A percentile compares a stretch with the other conserved stretches of the same genome.
These are phyloP conservation scores for Cuniculus paca DNA, from an alignment of 2,797 vertebrate species.

Conservation along the genomic window DNA sequence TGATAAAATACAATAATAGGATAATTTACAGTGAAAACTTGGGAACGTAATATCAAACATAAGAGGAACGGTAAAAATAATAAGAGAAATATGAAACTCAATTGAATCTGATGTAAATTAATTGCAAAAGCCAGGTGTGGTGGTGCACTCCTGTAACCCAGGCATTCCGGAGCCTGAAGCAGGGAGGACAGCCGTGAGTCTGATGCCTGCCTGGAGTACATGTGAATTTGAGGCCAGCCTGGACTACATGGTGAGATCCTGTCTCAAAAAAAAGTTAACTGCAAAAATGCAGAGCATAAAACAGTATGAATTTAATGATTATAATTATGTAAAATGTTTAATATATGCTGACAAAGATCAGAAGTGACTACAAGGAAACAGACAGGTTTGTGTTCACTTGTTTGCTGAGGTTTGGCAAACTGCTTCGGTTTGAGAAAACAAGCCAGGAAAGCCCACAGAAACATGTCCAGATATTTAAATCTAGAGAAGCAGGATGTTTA, in stretches of 20 bases:
- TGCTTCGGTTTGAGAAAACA: conserved; percentile 38
- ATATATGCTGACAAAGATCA: background rate
- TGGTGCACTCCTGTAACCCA: background rate
- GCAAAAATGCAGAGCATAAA: conserved; percentile 27
- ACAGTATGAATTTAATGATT: conserved; percentile 5
- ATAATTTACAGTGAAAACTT: conserved; percentile 6
- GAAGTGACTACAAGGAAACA: background rate
- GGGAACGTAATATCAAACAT: background rate
- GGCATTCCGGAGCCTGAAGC: background rate
- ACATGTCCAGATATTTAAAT: conserved; percentile 8
- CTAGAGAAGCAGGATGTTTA: conserved; percentile 31
- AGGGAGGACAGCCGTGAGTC: background rate
- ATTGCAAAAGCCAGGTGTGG: background rate
- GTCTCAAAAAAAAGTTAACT: background rate
- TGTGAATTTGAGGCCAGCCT: background rate
- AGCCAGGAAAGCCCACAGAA: background rate
- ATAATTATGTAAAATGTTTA: background rate
- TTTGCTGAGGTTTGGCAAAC: conserved; percentile 36
- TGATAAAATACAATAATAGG: conserved; percentile 19
- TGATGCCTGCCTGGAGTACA: background rate
- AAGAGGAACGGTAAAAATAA: background rate
- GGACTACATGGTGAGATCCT: background rate
- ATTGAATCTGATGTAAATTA: conserved; percentile 5
- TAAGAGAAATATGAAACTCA: background rate
- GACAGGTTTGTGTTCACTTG: background rate